Evolutionary conservation across 2,797 vertebrate species (phyloP).

Genomic region (Lagorchestes hirsutus): DNA sequence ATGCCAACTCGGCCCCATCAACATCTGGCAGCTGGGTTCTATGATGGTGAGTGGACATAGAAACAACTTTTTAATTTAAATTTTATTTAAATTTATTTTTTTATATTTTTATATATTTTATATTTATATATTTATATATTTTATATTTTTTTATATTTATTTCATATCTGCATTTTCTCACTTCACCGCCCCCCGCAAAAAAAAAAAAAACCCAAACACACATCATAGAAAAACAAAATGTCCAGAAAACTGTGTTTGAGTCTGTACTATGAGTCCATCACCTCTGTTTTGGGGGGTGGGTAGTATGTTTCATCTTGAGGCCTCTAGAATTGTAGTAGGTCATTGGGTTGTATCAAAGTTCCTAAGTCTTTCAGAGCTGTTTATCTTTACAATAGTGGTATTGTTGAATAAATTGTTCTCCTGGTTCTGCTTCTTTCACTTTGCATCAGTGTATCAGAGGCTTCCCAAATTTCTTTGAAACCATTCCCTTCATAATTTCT

Average conservation of each 20-base stretch:
- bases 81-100: no score
- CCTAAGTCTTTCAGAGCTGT: background rate
- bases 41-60: constrained; percentile 89
- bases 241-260: background rate
- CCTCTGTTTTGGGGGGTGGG: background rate
- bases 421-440: background rate
- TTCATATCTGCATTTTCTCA: background rate
- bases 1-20: constrained; percentile 93
- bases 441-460: background rate
- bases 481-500: background rate
- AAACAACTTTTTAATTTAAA: background rate
- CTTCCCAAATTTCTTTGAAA: background rate
- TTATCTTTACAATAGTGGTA: background rate
- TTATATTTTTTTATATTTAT: no score
- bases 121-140: no score
- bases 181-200: no score
- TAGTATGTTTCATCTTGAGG: background rate
- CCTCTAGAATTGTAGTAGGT: background rate
- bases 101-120: no score
- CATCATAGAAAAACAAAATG: background rate
- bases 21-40: constrained; percentile 93
- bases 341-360: background rate
- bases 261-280: background rate
- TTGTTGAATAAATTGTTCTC: background rate
- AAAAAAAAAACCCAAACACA: no score